Evolutionary conservation across 2,888 invertebrate genomes (phyloP), one percentile per base, ranked within the genome.

Genomic region (Euplagia quadripunctaria): DNA sequence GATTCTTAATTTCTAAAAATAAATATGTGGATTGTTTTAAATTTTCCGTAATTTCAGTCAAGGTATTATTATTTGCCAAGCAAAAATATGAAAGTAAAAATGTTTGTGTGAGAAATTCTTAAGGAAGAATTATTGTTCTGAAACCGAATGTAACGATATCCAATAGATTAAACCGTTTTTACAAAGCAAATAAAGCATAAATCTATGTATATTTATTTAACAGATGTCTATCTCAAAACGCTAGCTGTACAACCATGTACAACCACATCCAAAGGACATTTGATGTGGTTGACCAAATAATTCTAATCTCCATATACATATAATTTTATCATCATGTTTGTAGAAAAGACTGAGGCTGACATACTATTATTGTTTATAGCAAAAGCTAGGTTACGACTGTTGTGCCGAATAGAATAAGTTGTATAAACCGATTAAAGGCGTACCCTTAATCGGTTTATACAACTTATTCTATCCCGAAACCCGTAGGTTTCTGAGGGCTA

Each of bases 361-460:
- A 20, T 49, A 71, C 63, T 63, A 68, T 68, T 72, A 51, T 31
- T 67, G 49, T 51, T 67, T 42, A 42, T 61, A 55, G 6, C 20
- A 51, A 67, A 52, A 51, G 17, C 43, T 72, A 63, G 51, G 51
- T 72, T 61, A 58, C 49, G 58, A 61, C n/a, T 58, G 61, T 49
- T 58, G 55, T 17, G 12, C 49, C 31, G 16, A 49, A 66, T 67
- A 72, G 67, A 6, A 16, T 14, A 55, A 71, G 43, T 67, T 67
- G 63, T 61, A 61, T 68, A 72, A 72, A 63, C 63, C 51, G 14
- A 72, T 72, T 67, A 51, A 41, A 67, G 67, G 7, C n/a, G n/a
- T n/a, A n/a, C n/a, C n/a, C n/a, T n/a, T n/a, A n/a, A n/a, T n/a
- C n/a, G n/a, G n/a, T n/a, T n/a, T n/a, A n/a, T n/a, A n/a, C n/a